A percentile compares a stretch with the other conserved stretches of the same genome.
Evolutionary conservation across 2,888 invertebrate genomes (phyloP).

Genomic region (Drosophila histrio): DNA sequence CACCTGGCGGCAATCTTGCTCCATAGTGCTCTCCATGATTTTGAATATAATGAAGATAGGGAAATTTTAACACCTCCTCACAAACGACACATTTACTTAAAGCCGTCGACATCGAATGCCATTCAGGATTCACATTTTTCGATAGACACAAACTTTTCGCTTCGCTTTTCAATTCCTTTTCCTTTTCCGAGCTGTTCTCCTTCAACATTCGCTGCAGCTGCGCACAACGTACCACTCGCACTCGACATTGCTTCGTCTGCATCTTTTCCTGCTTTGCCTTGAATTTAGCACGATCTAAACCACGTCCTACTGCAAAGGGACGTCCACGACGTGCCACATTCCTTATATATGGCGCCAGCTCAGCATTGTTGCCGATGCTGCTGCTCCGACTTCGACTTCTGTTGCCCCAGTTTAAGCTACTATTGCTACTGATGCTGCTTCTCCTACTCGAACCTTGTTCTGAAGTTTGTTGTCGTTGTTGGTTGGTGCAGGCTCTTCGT

Average conservation of each 20-base stretch:
- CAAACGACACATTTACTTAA: conserved; percentile 73
- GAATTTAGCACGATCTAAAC: conserved; percentile 15
- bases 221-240: not conserved
- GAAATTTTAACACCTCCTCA: conserved; percentile 11
- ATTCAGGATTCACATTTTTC: conserved; percentile 68
- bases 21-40: conserved; percentile 75
- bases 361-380: conserved; percentile 35
- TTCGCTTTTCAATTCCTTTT: not conserved
- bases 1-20: conserved; percentile 73
- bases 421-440: conserved; percentile 54
- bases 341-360: conserved; percentile 13
- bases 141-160: not conserved
- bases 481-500: conserved; percentile 85
- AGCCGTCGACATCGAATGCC: conserved; percentile 77
- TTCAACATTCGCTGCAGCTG: not conserved
- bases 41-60: conserved; percentile 66
- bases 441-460: conserved; percentile 67
- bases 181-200: not conserved
- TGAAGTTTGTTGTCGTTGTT: conserved; percentile 50
- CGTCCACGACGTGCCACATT: conserved; percentile 56
- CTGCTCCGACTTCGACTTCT: not conserved
- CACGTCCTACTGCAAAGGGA: not conserved
- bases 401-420: too few relatives aligned
- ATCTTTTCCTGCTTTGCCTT: not conserved
- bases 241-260: not conserved